Base-by-base conservation (phyloP, 1,140 invertebrate genomes). In the Aethina tumida region DNA sequence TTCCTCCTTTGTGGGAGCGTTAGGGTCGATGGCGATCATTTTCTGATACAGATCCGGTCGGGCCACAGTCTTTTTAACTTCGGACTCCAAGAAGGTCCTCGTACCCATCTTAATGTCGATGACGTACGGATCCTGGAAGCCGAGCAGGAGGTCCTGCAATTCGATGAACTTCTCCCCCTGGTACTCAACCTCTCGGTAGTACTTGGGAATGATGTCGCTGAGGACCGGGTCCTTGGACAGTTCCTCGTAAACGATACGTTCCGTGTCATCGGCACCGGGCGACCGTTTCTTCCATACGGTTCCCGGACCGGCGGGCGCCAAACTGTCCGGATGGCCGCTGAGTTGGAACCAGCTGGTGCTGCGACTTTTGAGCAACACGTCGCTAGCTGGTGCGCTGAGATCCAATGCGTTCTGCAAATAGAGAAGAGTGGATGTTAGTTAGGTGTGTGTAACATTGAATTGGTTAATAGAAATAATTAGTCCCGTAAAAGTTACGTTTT, bases 21-120 rank as follows among this genome's bases (percentile, higher is more conserved):
- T 71, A 0, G 84, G 80, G 59, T 96, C 91, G 6, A 97, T 76
- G 7, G 85, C 77, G n/a, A 95, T 74, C 92, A 97, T 97, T 69
- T 92, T 92, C 47, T 84, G 73, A 55, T 90, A 92, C 1, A 92
- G 67, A 64, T 92, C 87, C 2, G 69, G 49, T 31, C 90, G 68
- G 8, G 84, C 79, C 3, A 69, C 73, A 5, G 72, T 76, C 53
- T 95, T 95, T 49, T 79, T 78, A 1, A 96, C 92, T 72, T 97
- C 93, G 1, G 83, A 81, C 63, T 97, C 92, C 4, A 96, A 69
- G 59, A 97, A 97, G 6, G 93, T 97, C 39, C 88, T 71, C 1
- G 81, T 84, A 9, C 90, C 90, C 72, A 94, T 85, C 69, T 94
- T 94, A 24, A 94, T 84, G 59, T 94, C 90, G 76, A 94, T 90